phyloP scores from a whole-genome alignment of 2,113 vertebrate genomes.

The Rhinopomastus cyanomelas region DNA sequence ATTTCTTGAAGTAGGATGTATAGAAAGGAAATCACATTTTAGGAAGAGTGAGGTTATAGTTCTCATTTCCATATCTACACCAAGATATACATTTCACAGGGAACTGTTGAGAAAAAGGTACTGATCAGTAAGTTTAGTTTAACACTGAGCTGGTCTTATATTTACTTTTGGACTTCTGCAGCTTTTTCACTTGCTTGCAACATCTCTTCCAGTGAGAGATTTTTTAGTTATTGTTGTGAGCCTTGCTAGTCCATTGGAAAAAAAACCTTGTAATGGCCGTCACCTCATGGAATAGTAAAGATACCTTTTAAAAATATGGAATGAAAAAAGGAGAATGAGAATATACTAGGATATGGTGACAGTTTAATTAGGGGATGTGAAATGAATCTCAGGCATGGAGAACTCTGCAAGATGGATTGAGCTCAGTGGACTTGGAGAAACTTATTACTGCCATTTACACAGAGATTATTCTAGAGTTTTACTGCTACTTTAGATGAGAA shows the following conservation, averaged over 20 bases:
- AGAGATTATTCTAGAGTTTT: background rate
- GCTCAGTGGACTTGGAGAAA: background rate
- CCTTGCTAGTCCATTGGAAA: background rate
- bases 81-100: background rate
- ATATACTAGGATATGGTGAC: background rate
- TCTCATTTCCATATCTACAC: background rate
- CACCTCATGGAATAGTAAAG: background rate
- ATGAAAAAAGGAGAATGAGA: background rate
- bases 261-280: background rate
- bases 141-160: background rate
- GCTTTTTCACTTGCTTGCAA: background rate
- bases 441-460: background rate
- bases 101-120: background rate
- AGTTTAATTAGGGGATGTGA: constrained; percentile 2
- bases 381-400: background rate
- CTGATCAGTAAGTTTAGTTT: background rate
- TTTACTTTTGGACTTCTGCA: background rate
- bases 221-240: background rate
- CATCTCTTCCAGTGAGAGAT: background rate
- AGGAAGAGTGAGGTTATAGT: background rate
- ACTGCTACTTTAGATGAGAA: background rate
- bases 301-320: background rate
- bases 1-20: background rate
- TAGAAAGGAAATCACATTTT: background rate
- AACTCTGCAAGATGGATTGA: background rate